These are phyloP conservation scores for Lasioglossum malachurum DNA, from an alignment of 2,888 invertebrate species.

Conservation along the genomic window DNA sequence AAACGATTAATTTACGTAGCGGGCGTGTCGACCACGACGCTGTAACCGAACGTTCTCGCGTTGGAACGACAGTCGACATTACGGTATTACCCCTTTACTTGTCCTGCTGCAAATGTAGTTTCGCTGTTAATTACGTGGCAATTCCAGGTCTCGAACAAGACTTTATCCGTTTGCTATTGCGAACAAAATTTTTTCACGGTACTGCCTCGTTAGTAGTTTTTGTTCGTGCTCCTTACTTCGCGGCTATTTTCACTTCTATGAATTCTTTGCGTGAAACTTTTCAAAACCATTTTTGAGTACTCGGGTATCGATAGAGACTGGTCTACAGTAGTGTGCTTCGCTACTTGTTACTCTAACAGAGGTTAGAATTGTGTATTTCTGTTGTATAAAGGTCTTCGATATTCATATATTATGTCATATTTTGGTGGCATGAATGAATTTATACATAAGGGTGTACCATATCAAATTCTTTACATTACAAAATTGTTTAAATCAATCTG, in stretches of 20 bases:
- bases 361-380: too few relatives aligned
- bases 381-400: too few relatives aligned
- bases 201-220: background rate
- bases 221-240: background rate
- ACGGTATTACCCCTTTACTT: background rate
- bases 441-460: too few relatives aligned
- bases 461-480: too few relatives aligned
- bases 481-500: background rate
- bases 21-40: background rate
- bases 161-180: background rate
- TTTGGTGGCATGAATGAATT: too few relatives aligned
- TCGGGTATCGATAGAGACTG: background rate
- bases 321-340: background rate
- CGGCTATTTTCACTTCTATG: background rate
- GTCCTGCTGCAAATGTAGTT: background rate
- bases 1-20: slow-evolving; percentile 37
- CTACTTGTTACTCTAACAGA: background rate
- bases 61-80: background rate
- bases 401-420: background rate
- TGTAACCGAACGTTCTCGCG: background rate
- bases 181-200: background rate
- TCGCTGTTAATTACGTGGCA: background rate
- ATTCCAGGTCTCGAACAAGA: background rate
- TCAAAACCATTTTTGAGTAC: background rate
- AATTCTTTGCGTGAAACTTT: background rate